phyloP scores from a whole-genome alignment of 2,797 vertebrate species.

The Rhinoraja longicauda region DNA sequence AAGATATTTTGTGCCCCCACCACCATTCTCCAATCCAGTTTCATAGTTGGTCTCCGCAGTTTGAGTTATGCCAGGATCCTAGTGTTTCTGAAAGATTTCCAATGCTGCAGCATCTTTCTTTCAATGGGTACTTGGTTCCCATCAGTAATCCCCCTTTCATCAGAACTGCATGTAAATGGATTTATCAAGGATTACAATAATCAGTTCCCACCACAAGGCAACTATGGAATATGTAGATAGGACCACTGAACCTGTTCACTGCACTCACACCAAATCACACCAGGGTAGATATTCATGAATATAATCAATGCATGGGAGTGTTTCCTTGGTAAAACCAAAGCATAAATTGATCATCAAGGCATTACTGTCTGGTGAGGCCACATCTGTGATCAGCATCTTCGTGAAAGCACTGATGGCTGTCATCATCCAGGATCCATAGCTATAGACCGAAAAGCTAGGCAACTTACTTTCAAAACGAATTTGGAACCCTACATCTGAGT shows the following conservation, averaged over 20 bases:
- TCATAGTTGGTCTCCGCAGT: neutral
- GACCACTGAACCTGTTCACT: neutral
- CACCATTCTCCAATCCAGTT: neutral
- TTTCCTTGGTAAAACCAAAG: neutral
- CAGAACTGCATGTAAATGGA: neutral
- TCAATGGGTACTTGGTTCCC: neutral
- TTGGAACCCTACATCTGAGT: constrained; percentile 92
- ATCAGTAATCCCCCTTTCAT: neutral
- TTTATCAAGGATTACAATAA: constrained; percentile 13
- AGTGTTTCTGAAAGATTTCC: neutral
- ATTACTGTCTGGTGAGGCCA: neutral
- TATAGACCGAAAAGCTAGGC: neutral
- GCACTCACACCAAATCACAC: too few species aligned
- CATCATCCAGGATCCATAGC: too few species aligned
- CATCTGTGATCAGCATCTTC: too few species aligned
- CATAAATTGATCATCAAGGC: neutral
- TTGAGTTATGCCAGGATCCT: neutral
- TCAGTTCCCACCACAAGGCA: neutral
- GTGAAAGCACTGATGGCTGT: neutral
- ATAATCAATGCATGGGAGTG: neutral
- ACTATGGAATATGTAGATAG: neutral
- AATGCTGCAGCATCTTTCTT: neutral
- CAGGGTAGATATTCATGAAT: neutral
- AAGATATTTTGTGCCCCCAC: neutral
- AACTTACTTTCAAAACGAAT: constrained; percentile 94